Evolutionary conservation across 1,140 invertebrate species (phyloP).

Genomic region (Drosophila tristis): DNA sequence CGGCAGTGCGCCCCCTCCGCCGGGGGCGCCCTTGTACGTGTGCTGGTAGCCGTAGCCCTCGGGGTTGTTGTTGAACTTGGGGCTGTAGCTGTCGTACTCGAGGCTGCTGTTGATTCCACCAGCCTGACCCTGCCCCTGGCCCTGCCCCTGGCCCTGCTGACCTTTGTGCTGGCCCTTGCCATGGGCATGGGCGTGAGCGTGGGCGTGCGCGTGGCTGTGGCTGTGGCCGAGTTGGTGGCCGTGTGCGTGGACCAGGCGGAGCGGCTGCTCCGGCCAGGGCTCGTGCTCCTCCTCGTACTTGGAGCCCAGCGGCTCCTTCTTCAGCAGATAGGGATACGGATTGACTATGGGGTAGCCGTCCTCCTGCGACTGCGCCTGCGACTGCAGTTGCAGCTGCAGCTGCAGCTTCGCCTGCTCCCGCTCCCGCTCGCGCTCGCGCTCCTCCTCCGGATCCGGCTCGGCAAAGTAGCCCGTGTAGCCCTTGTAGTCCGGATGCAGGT

Average conservation of each 20-base stretch:
- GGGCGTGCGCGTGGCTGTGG: neutral
- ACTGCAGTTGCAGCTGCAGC: neutral
- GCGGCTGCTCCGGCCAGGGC: slow-evolving; percentile 56
- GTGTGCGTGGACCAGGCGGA: slow-evolving; percentile 41
- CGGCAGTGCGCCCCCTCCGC: neutral
- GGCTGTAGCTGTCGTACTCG: slow-evolving; percentile 80
- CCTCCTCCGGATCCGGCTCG: slow-evolving; percentile 49
- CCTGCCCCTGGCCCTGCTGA: neutral
- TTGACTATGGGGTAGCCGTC: slow-evolving; percentile 66
- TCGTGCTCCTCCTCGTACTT: slow-evolving; percentile 63
- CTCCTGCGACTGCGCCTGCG: slow-evolving; percentile 18
- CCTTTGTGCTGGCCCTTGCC: too few relatives aligned
- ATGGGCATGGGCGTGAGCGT: slow-evolving; percentile 9
- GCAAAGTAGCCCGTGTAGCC: slow-evolving; percentile 78
- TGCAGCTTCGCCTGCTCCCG: slow-evolving; percentile 15
- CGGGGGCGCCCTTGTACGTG: slow-evolving; percentile 60
- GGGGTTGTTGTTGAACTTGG: slow-evolving; percentile 82
- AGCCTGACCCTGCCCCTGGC: slow-evolving; percentile 5
- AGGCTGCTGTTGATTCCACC: slow-evolving; percentile 29
- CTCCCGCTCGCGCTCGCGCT: slow-evolving; percentile 20
- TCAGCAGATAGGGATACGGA: slow-evolving; percentile 77
- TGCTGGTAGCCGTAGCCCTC: slow-evolving; percentile 82
- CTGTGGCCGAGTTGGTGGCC: slow-evolving; percentile 9
- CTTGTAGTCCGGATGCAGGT: slow-evolving; percentile 69
- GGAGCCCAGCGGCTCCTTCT: slow-evolving; percentile 64